Evolutionary conservation across 2,888 invertebrate genomes (phyloP).

Genomic region (Ormyrus thymus): DNA sequence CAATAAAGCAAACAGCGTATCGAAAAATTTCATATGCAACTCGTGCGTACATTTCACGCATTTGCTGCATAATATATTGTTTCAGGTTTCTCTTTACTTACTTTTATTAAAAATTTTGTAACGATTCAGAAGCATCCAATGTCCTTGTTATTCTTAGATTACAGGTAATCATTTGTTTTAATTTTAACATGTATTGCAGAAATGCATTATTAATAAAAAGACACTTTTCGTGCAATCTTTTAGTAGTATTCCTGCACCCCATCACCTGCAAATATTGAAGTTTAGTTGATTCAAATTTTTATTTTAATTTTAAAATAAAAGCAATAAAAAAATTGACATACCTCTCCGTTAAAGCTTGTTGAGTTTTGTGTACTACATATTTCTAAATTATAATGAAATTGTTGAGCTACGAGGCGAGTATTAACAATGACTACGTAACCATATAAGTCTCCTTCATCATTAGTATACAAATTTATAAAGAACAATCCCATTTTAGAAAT

Average conservation of each 20-base stretch:
- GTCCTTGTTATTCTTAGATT: constrained; percentile 10
- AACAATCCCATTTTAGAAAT: constrained; percentile 65
- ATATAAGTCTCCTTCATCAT: constrained; percentile 57
- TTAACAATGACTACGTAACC: constrained; percentile 61
- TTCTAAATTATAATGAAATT: constrained; percentile 59
- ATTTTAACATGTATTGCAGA: constrained; percentile 14
- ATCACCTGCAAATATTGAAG: constrained; percentile 43
- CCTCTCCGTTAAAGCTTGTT: constrained; percentile 52
- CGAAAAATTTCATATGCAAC: neutral
- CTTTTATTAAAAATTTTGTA: neutral
- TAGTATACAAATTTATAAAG: constrained; percentile 60
- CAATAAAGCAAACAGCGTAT: neutral
- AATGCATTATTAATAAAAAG: constrained; percentile 20
- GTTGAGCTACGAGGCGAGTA: constrained; percentile 54
- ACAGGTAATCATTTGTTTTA: constrained; percentile 26
- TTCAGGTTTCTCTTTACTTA: neutral
- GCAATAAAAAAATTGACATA: constrained; percentile 34
- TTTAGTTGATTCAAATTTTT: constrained; percentile 6
- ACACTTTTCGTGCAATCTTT: constrained; percentile 28
- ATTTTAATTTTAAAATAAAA: neutral
- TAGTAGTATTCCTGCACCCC: constrained; percentile 37
- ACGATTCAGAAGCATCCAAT: neutral
- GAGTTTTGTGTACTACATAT: constrained; percentile 47
- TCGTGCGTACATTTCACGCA: too few relatives aligned
- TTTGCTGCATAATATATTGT: neutral